These are phyloP conservation scores for Ceratoteleas bidentatus DNA, from an alignment of 1,140 invertebrate genomes.

Conservation along the genomic window DNA sequence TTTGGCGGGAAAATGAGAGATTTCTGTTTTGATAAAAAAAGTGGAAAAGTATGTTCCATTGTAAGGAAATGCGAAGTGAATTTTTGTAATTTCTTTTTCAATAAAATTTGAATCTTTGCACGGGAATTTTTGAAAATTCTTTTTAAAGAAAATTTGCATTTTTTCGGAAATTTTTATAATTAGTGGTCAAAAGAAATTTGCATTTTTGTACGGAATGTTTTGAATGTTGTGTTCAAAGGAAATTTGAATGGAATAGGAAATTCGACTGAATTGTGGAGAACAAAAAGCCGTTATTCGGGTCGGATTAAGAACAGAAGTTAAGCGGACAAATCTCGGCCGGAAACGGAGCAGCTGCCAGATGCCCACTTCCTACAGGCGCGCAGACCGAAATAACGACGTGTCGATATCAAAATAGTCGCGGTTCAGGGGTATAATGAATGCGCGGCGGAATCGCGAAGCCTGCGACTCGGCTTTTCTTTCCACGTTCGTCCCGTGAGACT, in stretches of 20 bases:
- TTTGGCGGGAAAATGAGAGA: too few relatives aligned
- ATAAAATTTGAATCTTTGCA: neutral
- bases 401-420: conserved; percentile 55
- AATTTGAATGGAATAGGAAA: too few relatives aligned
- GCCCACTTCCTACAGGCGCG: conserved; percentile 30
- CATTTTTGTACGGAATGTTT: neutral
- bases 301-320: conserved; percentile 21
- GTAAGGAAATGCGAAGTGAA: too few relatives aligned
- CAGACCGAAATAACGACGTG: conserved; percentile 47
- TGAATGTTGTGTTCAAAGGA: too few relatives aligned
- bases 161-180: neutral
- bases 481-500: conserved; percentile 9
- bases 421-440: conserved; percentile 21
- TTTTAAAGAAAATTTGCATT: neutral
- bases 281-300: conserved; percentile 7
- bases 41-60: too few relatives aligned
- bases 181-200: conserved; percentile 1
- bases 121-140: neutral
- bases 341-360: conserved; percentile 50
- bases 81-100: too few relatives aligned
- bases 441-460: neutral
- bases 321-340: conserved; percentile 31
- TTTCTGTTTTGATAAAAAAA: too few relatives aligned
- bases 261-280: too few relatives aligned
- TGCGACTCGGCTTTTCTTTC: conserved; percentile 14